phyloP scores from a whole-genome alignment of 2,888 invertebrate species.

The Conus canariensis region DNA sequence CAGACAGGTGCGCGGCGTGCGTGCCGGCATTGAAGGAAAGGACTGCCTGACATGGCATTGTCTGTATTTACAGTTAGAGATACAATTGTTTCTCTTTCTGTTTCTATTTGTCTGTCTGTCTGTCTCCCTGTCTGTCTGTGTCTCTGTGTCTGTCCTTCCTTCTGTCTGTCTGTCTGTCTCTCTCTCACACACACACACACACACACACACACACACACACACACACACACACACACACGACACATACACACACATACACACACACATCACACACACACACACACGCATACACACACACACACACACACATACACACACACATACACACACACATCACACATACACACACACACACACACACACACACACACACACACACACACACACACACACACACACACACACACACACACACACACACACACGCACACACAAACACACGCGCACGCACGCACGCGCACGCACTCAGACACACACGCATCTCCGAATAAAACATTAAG shows the following conservation, averaged over 20 bases:
- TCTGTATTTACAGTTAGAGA: too few species aligned
- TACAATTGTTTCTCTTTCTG: too few species aligned
- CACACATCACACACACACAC: not conserved
- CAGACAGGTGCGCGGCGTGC: not conserved
- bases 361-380: slow-evolving; percentile 10
- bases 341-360: not conserved
- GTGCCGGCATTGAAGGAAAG: too few species aligned
- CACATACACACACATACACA: too few species aligned
- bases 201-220: slow-evolving; percentile 1
- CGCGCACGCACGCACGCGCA: not conserved
- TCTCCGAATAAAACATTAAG: not conserved
- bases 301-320: too few species aligned
- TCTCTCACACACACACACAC: not conserved
- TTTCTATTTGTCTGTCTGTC: not conserved
- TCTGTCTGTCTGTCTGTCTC: not conserved
- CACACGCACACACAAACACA: not conserved
- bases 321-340: not conserved
- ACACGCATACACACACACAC: too few species aligned
- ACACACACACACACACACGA: slow-evolving; percentile 13
- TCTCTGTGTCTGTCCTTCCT: slow-evolving; percentile 4
- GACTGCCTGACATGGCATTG: too few species aligned
- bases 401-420: too few species aligned
- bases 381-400: too few species aligned
- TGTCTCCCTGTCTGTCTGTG: not conserved
- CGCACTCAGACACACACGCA: not conserved